A percentile compares a stretch with the other conserved stretches of the same genome.
Evolutionary conservation across 2,888 invertebrate species (phyloP).

Genomic region (Sminthurinus aureus): DNA sequence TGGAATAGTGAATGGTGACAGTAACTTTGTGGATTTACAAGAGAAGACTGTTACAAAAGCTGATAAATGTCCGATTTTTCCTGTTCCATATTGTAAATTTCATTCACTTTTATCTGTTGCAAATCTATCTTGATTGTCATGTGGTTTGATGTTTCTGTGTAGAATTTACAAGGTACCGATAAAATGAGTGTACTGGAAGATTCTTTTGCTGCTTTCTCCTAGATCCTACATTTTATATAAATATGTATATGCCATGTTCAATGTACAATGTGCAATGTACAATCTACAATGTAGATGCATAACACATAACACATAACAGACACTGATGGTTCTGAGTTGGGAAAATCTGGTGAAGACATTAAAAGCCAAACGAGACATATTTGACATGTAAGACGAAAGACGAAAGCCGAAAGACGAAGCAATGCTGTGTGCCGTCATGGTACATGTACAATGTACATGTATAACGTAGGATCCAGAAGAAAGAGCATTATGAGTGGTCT

Average conservation of each 20-base stretch:
- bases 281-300: too few species aligned
- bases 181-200: background rate
- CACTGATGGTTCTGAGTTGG: background rate
- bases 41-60: too few species aligned
- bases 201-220: background rate
- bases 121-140: too few species aligned
- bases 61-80: background rate
- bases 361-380: slow-evolving; percentile 3
- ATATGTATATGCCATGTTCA: background rate
- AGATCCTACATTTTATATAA: background rate
- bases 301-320: too few species aligned
- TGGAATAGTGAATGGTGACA: background rate
- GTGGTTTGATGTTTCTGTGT: too few species aligned
- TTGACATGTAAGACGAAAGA: background rate
- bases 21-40: background rate
- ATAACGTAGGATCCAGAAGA: too few species aligned
- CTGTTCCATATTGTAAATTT: background rate
- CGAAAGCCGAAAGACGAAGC: too few species aligned
- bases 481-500: too few species aligned
- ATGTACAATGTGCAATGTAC: too few species aligned
- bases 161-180: too few species aligned
- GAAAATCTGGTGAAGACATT: slow-evolving; percentile 7
- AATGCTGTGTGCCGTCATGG: too few species aligned
- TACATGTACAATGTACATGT: too few species aligned
- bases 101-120: background rate